Evolutionary conservation across 2,797 vertebrate genomes (phyloP).

Genomic region (Amblyopsis hoosieri): DNA sequence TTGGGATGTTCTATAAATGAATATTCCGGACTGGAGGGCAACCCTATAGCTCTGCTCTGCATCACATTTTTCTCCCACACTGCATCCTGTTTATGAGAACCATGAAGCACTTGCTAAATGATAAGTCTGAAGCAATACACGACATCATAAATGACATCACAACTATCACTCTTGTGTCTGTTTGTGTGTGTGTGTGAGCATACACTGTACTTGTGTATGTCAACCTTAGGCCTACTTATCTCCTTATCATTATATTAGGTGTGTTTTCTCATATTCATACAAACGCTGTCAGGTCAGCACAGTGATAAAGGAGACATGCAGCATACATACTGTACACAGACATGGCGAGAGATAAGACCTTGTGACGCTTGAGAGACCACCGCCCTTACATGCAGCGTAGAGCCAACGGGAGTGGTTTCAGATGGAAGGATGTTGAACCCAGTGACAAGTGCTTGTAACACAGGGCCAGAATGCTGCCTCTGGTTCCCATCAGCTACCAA

Average conservation of each 20-base stretch:
- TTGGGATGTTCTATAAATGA: slow-evolving; percentile 53
- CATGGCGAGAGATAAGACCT: too few relatives aligned
- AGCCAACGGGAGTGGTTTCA: too few relatives aligned
- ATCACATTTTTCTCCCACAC: slow-evolving; percentile 31
- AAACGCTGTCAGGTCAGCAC: not conserved
- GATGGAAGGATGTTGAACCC: not conserved
- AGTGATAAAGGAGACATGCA: not conserved
- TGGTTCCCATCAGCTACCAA: slow-evolving; percentile 11
- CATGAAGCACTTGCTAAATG: slow-evolving; percentile 29
- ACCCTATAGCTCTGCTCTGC: slow-evolving; percentile 19
- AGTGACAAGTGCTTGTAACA: slow-evolving; percentile 8
- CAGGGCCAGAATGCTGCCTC: slow-evolving; percentile 19
- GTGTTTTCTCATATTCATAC: slow-evolving; percentile 13
- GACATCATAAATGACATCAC: slow-evolving; percentile 27
- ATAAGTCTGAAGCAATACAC: slow-evolving; percentile 15
- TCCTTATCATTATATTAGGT: slow-evolving; percentile 6
- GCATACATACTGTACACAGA: too few relatives aligned
- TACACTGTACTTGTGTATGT: not conserved
- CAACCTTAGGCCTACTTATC: not conserved
- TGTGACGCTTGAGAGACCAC: too few relatives aligned
- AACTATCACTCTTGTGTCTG: slow-evolving; percentile 4
- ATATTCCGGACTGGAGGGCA: slow-evolving; percentile 29
- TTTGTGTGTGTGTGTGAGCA: slow-evolving; percentile 11
- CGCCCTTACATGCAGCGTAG: too few relatives aligned
- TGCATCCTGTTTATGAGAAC: slow-evolving; percentile 33